A percentile compares a stretch with the other conserved stretches of the same genome.
Evolutionary conservation across 64 coral and sea anemone genomes (phyloP).

Genomic region (Stichodactyla helianthus): DNA sequence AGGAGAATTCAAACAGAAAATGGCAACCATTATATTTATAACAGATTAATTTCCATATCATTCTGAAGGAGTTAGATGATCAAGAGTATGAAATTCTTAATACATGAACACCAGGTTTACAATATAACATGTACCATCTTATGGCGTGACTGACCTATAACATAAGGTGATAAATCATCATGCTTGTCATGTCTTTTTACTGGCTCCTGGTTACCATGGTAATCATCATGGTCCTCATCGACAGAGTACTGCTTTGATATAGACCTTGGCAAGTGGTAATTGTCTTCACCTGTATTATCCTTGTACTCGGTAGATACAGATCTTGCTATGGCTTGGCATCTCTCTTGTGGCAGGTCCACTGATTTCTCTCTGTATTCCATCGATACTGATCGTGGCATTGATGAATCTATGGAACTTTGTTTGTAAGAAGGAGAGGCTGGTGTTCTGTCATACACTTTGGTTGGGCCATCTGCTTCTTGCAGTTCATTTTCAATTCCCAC

Average conservation of each 20-base stretch:
- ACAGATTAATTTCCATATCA: no score
- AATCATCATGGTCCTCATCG: neutral
- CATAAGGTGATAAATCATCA: constrained; percentile 10
- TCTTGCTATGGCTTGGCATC: neutral
- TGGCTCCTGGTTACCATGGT: constrained; percentile 10
- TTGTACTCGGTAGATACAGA: neutral
- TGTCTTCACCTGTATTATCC: neutral
- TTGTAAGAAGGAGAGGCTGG: neutral
- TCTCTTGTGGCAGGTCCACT: neutral
- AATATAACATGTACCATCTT: neutral
- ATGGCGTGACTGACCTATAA: constrained; percentile 1
- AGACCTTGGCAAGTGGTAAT: neutral
- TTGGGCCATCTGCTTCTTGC: neutral
- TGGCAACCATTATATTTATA: no score
- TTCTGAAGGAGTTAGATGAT: no score
- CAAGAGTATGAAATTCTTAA: no score
- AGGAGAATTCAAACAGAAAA: no score
- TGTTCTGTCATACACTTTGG: constrained; percentile 11
- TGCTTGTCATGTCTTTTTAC: neutral
- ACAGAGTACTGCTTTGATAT: constrained; percentile 8
- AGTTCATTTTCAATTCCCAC: constrained; percentile 1
- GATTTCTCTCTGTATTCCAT: neutral
- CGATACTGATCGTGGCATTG: neutral
- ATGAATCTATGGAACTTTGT: neutral
- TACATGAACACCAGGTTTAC: neutral